These are phyloP conservation scores for Lathronympha strigana DNA, from an alignment of 2,888 invertebrate species.

Conservation along the genomic window DNA sequence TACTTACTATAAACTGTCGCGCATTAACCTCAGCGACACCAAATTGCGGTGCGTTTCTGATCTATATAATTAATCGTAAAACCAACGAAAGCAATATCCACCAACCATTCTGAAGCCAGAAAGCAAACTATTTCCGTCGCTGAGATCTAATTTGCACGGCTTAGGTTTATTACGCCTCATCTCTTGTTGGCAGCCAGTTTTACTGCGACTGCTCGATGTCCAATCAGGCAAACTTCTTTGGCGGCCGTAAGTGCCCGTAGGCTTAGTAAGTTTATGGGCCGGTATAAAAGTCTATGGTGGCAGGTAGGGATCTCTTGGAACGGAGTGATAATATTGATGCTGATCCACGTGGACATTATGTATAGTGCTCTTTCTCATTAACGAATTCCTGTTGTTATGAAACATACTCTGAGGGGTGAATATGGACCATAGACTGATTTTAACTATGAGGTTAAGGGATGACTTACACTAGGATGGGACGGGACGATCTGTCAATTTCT, in stretches of 20 bases:
- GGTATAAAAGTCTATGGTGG: slow-evolving; percentile 1
- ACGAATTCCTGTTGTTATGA: too few species aligned
- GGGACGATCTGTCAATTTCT: too few species aligned
- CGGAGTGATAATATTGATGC: neutral
- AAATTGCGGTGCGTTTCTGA: neutral
- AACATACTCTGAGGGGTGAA: too few species aligned
- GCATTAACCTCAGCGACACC: neutral
- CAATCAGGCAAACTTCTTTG: slow-evolving; percentile 39
- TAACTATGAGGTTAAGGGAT: too few species aligned
- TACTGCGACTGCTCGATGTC: slow-evolving; percentile 38
- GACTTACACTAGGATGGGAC: too few species aligned
- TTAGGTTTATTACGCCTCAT: slow-evolving; percentile 38
- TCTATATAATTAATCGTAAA: neutral
- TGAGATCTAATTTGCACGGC: slow-evolving; percentile 35
- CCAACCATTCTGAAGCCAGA: neutral
- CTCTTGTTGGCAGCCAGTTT: slow-evolving; percentile 40
- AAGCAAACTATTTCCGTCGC: slow-evolving; percentile 9
- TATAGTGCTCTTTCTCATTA: neutral
- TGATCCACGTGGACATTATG: neutral
- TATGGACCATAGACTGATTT: too few species aligned
- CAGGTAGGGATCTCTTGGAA: neutral
- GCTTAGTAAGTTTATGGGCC: slow-evolving; percentile 26
- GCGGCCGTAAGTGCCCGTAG: slow-evolving; percentile 24
- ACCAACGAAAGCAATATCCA: slow-evolving; percentile 3
- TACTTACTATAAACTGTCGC: neutral